Base-by-base conservation (phyloP, 1,140 invertebrate species). In the Macrobrachium nipponense region DNA sequence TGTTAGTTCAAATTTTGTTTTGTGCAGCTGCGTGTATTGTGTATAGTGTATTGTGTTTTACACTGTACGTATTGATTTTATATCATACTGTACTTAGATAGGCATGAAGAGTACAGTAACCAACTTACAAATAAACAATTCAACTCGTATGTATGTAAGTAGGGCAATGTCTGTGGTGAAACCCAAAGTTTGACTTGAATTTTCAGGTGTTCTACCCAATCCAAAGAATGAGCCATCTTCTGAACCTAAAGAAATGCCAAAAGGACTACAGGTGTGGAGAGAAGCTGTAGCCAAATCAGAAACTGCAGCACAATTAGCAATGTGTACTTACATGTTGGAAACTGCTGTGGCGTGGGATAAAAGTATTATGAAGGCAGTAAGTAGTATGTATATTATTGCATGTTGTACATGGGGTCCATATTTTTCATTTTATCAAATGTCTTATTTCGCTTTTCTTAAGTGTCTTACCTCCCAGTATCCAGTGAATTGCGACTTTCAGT, bases 321-420 rank as follows among this genome's bases (percentile, higher is more conserved):
- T 99, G 95, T 95, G 96, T 89, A 92, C 98, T 62, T 96, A 97
- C 89, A 95, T 96, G 88, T 93, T 99, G 43, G 97, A 98, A 90
- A 95, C 95, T 23, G 96, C 95, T 90, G 97, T 99, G 89, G 97
- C 97, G 43, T 99, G 98, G 98, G 98, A 99, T 92, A 99, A 98
- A 92, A 98, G 97, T 92, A 98, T 98, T 90, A 99, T 99, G 98
- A 98, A 98, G 94, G 97, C 97, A 92, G 97, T 98, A 94, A 95
- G 96, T 91, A 95, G 96, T 91, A 44, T 59, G 43, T 20, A 23
- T 18, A 15, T 43, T 75, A 14, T 23, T 79, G 20, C 1, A 23
- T 11, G 27, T 59, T 79, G 75, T 51, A 51, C 51, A 51, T 51
- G 12, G 51, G 27, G 27, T 36, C 27, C 27, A 36, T 36, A 36